These are phyloP conservation scores for Calephelis nemesis DNA, from an alignment of 1,140 invertebrate species.

Conservation along the genomic window DNA sequence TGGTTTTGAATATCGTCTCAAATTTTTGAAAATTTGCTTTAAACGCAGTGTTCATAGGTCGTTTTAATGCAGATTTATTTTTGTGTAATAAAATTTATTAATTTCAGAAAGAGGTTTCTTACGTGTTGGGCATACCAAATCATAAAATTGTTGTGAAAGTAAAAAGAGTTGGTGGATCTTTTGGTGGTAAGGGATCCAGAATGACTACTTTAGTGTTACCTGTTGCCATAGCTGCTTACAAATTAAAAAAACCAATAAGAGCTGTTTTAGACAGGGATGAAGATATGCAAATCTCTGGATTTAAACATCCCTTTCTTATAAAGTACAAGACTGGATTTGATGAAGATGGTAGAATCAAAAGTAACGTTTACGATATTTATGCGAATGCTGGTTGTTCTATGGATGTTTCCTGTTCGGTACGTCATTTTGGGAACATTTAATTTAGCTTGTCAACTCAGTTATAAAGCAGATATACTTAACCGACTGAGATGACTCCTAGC, in stretches of 20 bases:
- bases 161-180: conserved; percentile 90
- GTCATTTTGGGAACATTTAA: not conserved
- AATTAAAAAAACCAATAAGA: too few species aligned
- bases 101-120: conserved; percentile 78
- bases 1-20: too few species aligned
- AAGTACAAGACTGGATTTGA: conserved; percentile 88
- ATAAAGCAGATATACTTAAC: too few species aligned
- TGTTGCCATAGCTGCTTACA: conserved; percentile 79
- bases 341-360: conserved; percentile 82
- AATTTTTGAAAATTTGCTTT: too few species aligned
- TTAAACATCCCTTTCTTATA: conserved; percentile 87
- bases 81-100: too few species aligned
- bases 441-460: too few species aligned
- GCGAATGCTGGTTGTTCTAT: conserved; percentile 84
- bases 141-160: conserved; percentile 85
- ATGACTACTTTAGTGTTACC: conserved; percentile 75
- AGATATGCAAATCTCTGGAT: conserved; percentile 82
- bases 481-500: too few species aligned
- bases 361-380: conserved; percentile 82
- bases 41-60: too few species aligned
- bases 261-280: too few species aligned
- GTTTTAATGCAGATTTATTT: too few species aligned
- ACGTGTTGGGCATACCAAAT: conserved; percentile 82
- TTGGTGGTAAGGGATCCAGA: conserved; percentile 91
- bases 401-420: conserved; percentile 85